Percentiles rank a stretch among this genome's conserved stretches.
These are phyloP conservation scores for Pyrocephalus nanus DNA, from an alignment of 2,797 vertebrate genomes.

Conservation along the genomic window DNA sequence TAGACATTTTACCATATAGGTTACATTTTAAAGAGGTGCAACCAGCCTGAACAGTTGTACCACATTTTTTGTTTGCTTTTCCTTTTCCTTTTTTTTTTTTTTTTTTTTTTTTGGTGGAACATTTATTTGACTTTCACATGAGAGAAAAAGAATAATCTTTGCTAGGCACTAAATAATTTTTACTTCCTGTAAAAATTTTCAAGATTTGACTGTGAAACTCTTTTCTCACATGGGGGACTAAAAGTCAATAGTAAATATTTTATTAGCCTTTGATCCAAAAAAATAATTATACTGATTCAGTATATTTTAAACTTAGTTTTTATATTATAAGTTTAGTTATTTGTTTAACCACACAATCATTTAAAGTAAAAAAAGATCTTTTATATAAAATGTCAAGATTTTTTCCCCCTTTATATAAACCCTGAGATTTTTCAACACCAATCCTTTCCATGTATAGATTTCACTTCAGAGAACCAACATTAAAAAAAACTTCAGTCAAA, in stretches of 20 bases:
- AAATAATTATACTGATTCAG: background rate
- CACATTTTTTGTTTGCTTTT: too few species aligned
- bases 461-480: background rate
- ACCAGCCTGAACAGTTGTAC: background rate
- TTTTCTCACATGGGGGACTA: background rate
- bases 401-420: background rate
- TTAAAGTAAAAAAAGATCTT: background rate
- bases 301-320: background rate
- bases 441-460: background rate
- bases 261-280: background rate
- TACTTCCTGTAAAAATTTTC: background rate
- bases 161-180: background rate
- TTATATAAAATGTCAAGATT: background rate
- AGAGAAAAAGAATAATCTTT: background rate
- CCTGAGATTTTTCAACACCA: background rate
- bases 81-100: too few species aligned
- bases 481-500: background rate
- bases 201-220: background rate
- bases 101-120: background rate
- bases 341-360: background rate
- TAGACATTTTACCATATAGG: background rate
- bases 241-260: background rate
- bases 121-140: background rate
- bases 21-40: background rate
- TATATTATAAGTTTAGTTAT: background rate